A percentile compares a stretch with the other conserved stretches of the same genome.
phyloP scores from a whole-genome alignment of 2,797 vertebrate species.

The Thripadectes ignobilis region DNA sequence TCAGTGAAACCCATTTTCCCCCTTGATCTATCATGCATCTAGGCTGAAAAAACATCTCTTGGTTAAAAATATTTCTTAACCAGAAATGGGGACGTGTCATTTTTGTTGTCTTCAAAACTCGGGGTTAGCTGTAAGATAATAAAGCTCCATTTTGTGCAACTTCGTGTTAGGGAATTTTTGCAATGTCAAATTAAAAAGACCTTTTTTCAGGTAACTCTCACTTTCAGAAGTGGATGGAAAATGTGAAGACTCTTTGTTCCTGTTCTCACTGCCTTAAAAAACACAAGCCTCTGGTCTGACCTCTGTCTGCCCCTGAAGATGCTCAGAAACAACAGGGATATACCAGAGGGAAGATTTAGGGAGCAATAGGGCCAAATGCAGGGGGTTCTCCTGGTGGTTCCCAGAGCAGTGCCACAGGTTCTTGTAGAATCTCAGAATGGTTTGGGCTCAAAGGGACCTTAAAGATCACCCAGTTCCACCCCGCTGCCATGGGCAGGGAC shows the following conservation, averaged over 20 bases:
- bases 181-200: neutral
- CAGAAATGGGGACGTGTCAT: neutral
- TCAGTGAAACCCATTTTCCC: neutral
- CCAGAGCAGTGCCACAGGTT: neutral
- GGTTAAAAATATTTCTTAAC: constrained; percentile 35
- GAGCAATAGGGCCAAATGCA: neutral
- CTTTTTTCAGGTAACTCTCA: neutral
- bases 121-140: neutral
- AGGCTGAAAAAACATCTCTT: constrained; percentile 23
- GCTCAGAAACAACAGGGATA: neutral
- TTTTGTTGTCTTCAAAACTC: constrained; percentile 36
- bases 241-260: neutral
- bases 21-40: constrained; percentile 31
- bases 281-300: neutral
- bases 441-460: neutral
- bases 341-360: neutral
- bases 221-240: constrained; percentile 3
- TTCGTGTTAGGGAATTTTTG: neutral
- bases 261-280: neutral
- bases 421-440: neutral
- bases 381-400: neutral
- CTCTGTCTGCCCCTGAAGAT: neutral
- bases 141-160: neutral
- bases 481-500: neutral
- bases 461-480: neutral